Conservation (phyloP, 2,113 vertebrate species). For the Micromys minutus region DNA sequence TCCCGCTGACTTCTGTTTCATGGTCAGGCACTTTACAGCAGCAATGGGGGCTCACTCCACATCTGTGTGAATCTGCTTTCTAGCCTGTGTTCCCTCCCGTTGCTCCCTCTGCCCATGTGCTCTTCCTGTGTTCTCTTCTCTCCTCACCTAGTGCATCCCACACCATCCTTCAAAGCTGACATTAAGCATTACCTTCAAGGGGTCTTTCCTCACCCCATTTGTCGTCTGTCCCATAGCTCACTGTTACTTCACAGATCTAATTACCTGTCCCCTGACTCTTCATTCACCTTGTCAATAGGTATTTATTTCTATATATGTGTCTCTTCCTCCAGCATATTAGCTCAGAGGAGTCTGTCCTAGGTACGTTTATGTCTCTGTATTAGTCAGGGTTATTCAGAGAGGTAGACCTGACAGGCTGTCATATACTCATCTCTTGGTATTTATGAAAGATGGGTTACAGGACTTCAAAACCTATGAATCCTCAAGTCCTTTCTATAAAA, state of each 20-base stretch:
- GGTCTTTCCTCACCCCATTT: not conserved
- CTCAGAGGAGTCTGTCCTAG: not conserved
- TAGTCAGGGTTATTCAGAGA: not conserved
- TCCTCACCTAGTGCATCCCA: not conserved
- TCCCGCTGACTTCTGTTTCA: not conserved
- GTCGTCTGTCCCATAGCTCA: not conserved
- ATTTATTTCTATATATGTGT: conserved; percentile 43
- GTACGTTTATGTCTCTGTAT: conserved; percentile 3
- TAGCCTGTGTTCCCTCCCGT: not conserved
- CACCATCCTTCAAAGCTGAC: not conserved
- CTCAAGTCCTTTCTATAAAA: not conserved
- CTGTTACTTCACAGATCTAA: not conserved
- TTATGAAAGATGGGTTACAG: not conserved
- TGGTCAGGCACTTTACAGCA: not conserved
- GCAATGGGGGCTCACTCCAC: not conserved
- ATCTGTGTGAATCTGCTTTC: not conserved
- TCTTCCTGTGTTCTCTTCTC: not conserved
- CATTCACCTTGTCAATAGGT: not conserved
- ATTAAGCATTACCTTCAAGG: not conserved
- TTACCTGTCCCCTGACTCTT: conserved; percentile 13
- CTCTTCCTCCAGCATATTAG: conserved; percentile 2
- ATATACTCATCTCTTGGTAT: not conserved
- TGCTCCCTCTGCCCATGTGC: not conserved
- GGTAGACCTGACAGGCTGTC: not conserved
- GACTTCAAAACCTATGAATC: not conserved